A percentile compares a stretch with the other conserved stretches of the same genome.
phyloP scores from a whole-genome alignment of 37 sponge, comb jelly and placozoan genomes.

The Theonella swinhoei region DNA sequence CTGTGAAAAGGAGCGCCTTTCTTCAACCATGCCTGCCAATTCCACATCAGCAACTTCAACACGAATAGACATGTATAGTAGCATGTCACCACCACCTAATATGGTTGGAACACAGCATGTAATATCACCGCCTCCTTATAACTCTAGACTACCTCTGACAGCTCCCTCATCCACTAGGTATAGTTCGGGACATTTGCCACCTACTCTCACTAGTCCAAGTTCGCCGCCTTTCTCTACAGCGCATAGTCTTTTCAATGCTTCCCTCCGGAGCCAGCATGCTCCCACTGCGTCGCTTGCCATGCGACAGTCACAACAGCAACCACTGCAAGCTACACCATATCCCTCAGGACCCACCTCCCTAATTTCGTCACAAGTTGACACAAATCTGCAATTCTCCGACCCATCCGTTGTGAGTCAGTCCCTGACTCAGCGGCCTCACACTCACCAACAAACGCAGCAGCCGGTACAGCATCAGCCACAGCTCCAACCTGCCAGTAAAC shows the following conservation, averaged over 20 bases:
- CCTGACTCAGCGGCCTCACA: no score
- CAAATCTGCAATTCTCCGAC: not conserved
- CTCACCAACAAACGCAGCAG: not conserved
- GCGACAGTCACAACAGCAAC: not conserved
- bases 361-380: not conserved
- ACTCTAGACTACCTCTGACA: not conserved
- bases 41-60: not conserved
- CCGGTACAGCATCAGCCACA: not conserved
- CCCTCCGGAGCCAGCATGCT: not conserved
- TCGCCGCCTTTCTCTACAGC: not conserved
- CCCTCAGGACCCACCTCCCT: not conserved
- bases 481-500: not conserved
- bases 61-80: not conserved
- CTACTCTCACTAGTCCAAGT: not conserved
- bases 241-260: not conserved
- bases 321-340: no score
- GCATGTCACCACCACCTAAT: not conserved
- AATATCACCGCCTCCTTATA: constrained; percentile 15
- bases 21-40: not conserved
- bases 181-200: not conserved
- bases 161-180: not conserved
- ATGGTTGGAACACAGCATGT: no score
- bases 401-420: no score
- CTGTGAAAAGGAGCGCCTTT: not conserved
- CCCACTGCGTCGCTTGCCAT: not conserved